phyloP scores from a whole-genome alignment of 2,797 vertebrate species.

The Scyliorhinus canicula region DNA sequence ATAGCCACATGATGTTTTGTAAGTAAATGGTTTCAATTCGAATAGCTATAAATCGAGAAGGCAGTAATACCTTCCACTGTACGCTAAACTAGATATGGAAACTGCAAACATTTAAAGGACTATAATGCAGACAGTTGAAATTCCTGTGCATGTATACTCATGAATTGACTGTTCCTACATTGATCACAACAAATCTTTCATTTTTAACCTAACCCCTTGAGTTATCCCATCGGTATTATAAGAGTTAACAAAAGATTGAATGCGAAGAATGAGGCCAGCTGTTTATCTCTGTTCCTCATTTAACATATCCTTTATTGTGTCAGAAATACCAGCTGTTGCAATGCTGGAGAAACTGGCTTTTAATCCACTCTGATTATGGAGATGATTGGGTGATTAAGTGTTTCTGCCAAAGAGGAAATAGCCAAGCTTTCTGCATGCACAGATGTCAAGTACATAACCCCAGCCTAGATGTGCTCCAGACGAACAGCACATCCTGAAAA shows the following conservation, averaged over 20 bases:
- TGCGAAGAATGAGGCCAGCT: slow-evolving; percentile 23
- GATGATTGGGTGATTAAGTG: slow-evolving; percentile 36
- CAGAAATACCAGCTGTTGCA: slow-evolving; percentile 33
- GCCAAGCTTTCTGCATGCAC: slow-evolving; percentile 23
- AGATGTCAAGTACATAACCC: slow-evolving; percentile 36
- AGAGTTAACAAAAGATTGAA: background rate
- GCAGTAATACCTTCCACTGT: background rate
- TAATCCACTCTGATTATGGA: slow-evolving; percentile 36
- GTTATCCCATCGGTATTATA: background rate
- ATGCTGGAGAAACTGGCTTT: background rate
- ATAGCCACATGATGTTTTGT: no score
- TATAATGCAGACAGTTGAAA: background rate
- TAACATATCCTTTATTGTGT: slow-evolving; percentile 1
- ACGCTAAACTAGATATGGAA: background rate
- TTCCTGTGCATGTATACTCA: background rate
- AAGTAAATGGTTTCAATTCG: background rate
- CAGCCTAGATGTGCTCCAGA: background rate
- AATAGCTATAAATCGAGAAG: background rate
- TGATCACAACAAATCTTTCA: background rate
- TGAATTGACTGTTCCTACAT: background rate
- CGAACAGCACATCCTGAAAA: slow-evolving; percentile 1
- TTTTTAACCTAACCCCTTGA: slow-evolving; percentile 14
- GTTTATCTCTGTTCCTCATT: background rate
- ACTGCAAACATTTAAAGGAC: background rate
- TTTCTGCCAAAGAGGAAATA: slow-evolving; percentile 31